A percentile compares a stretch with the other conserved stretches of the same genome.
Conservation (phyloP, 2,113 vertebrate genomes). For the Atlantisia rogersi region DNA sequence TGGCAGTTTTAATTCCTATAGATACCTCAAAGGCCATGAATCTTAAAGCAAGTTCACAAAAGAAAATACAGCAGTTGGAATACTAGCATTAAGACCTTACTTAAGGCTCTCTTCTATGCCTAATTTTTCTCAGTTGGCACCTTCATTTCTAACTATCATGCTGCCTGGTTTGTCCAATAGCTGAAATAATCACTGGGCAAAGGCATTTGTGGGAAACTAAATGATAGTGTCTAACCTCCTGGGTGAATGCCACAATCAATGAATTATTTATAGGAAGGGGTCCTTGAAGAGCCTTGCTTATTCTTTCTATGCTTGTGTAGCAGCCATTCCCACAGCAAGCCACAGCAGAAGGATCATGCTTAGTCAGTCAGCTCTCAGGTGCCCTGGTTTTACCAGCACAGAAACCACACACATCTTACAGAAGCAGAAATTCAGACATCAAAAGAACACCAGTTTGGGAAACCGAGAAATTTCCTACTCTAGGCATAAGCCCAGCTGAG, state of each 20-base stretch:
- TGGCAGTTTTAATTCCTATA: neutral
- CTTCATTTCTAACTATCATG: neutral
- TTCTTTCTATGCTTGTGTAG: neutral
- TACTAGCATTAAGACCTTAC: neutral
- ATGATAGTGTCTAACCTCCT: fast-evolving
- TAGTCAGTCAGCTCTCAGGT: neutral
- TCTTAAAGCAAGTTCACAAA: neutral
- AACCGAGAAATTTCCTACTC: neutral
- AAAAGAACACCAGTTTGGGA: neutral
- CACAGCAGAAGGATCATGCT: neutral
- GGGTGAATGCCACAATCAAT: neutral
- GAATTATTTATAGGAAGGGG: neutral
- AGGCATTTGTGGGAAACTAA: neutral
- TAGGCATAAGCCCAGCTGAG: neutral
- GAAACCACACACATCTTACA: neutral
- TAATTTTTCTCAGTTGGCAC: neutral
- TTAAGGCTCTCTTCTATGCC: neutral
- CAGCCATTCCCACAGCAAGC: neutral
- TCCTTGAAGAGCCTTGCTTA: neutral
- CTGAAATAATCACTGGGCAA: neutral
- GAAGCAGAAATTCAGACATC: neutral
- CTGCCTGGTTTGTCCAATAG: neutral
- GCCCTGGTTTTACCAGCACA: neutral
- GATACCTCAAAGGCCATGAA: neutral
- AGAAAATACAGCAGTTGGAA: neutral